A percentile compares a stretch with the other conserved stretches of the same genome.
Conservation (phyloP, 2,888 invertebrate species). For the Dryomyza anilis region DNA sequence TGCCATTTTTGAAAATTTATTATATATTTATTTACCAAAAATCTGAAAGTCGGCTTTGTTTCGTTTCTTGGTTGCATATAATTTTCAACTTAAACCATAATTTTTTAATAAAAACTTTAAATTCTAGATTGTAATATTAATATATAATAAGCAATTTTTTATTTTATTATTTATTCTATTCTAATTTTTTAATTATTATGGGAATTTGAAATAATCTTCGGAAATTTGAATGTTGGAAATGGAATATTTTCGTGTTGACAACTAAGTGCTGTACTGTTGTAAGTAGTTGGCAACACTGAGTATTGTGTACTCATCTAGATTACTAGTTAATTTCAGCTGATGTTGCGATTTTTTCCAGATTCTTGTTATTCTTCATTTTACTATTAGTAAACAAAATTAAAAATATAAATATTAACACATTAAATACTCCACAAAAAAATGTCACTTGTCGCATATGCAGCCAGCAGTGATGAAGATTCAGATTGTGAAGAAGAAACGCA, state of each 20-base stretch:
- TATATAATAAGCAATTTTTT: too few species aligned
- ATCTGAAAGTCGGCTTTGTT: background rate
- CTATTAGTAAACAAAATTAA: background rate
- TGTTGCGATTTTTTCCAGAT: background rate
- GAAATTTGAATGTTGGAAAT: too few species aligned
- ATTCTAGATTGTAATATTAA: too few species aligned
- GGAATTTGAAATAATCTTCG: too few species aligned
- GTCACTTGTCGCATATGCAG: slow-evolving; percentile 71
- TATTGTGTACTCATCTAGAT: background rate
- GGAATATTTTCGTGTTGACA: too few species aligned
- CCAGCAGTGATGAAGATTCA: slow-evolving; percentile 61
- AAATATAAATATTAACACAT: too few species aligned
- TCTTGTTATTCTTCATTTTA: background rate
- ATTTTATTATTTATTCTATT: background rate
- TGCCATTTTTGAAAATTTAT: background rate
- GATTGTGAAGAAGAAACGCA: slow-evolving; percentile 44
- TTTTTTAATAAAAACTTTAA: too few species aligned
- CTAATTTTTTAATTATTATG: background rate
- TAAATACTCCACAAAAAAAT: too few species aligned
- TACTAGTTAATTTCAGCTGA: background rate
- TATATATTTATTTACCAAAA: background rate
- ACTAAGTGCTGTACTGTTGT: too few species aligned
- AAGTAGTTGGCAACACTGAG: background rate
- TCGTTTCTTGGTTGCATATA: too few species aligned
- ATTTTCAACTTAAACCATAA: background rate